phyloP scores from a whole-genome alignment of 2,113 vertebrate species.

The Papio anubis region DNA sequence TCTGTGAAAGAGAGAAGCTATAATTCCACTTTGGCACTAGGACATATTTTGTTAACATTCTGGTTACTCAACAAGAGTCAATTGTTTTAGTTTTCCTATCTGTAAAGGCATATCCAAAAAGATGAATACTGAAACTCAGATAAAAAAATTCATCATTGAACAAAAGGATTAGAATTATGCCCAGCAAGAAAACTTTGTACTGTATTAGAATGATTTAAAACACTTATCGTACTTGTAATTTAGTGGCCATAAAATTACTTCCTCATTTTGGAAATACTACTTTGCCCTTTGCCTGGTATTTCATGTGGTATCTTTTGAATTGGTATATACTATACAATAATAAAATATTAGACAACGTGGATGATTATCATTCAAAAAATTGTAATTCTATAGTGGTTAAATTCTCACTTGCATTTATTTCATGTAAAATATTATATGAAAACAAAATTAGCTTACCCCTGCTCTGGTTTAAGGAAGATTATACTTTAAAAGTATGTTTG shows the following conservation, averaged over 20 bases:
- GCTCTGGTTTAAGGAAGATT: conserved; percentile 1
- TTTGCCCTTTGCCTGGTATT: conserved; percentile 5
- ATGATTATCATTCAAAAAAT: neutral
- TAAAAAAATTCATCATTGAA: neutral
- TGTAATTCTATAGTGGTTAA: neutral
- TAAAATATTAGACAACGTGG: neutral
- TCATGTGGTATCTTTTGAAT: neutral
- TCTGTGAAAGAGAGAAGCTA: neutral
- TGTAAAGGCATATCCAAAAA: neutral
- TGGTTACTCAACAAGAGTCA: neutral
- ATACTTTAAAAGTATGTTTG: conserved; percentile 9
- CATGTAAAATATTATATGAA: conserved; percentile 28
- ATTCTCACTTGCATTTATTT: conserved; percentile 2
- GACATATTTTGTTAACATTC: neutral
- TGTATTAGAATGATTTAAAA: conserved; percentile 3
- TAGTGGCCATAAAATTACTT: conserved; percentile 53
- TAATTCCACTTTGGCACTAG: neutral
- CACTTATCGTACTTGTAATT: conserved; percentile 24
- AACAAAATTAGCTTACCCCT: conserved; percentile 16
- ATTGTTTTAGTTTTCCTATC: neutral
- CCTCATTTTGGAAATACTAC: neutral
- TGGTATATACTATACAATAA: neutral
- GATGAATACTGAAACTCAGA: neutral
- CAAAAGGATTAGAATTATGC: neutral
- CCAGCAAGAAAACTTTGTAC: neutral